Base-by-base conservation (phyloP, 1,140 invertebrate species). In the Aphidius gifuensis region DNA sequence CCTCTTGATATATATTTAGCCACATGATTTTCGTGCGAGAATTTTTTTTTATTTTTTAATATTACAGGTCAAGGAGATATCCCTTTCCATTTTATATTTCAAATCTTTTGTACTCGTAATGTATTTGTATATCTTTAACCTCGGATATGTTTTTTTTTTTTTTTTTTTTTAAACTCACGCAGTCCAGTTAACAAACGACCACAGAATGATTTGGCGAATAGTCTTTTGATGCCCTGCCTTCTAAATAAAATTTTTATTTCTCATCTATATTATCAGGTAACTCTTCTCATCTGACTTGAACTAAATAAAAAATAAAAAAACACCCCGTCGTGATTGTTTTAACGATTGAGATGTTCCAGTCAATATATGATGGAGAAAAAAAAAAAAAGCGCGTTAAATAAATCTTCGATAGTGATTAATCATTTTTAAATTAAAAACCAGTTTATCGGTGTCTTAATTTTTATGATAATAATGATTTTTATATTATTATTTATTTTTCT, bases 181-280 rank as follows among this genome's bases (percentile, higher is more conserved):
- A 67, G 66, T 71, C 68, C 68, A 66, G 74, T 67, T 77, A 77
- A 79, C 77, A 80, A 81, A 81, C 74, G 80, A 81, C 72, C 74
- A 65, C 60, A 64, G 67, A 68, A 80, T 81, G 80, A 81, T 81
- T 80, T 79, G 76, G 80, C 80, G 79, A 71, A 80, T 81, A 74
- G 46, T 58, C 50, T 61, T 39, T 9, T 23, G 49, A 16, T 23
- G 16, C 16, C 49, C 47, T n/a, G 9, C 9, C n/a, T n/a, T 21
- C n/a, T 39, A 32, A 23, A 38, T 39, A 60, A 9, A 60, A 57
- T 44, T 9, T 44, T 44, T 49, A 44, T 53, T 44, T 45, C 6
- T 43, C 45, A 56, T 56, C 42, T 56, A 44, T 44, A 54, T 43
- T 21, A 45, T 9, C 5, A 45, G 44, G 40, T 67, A 67, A 70